phyloP scores from a whole-genome alignment of 1,140 invertebrate genomes.

The Drosophila azteca region DNA sequence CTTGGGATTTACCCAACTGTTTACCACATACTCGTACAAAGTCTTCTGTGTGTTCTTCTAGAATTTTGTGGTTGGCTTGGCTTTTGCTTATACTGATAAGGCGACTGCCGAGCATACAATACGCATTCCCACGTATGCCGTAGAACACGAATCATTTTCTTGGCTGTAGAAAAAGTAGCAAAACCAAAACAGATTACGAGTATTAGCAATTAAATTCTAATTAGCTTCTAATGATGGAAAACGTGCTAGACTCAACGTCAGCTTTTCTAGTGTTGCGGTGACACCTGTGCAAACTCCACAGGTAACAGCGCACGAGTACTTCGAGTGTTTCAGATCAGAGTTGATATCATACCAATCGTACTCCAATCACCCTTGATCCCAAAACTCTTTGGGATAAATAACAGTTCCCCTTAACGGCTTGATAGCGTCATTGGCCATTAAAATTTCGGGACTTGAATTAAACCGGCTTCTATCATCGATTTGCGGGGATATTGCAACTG shows the following conservation, averaged over 20 bases:
- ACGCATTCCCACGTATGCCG: constrained; percentile 13
- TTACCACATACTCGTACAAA: neutral
- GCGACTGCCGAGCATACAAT: neutral
- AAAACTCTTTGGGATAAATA: neutral
- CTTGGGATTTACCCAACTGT: constrained; percentile 7
- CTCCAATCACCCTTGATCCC: constrained; percentile 32
- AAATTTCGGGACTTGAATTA: constrained; percentile 24
- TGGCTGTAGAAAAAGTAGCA: constrained; percentile 8
- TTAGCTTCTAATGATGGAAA: constrained; percentile 59
- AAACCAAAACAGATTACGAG: constrained; percentile 4
- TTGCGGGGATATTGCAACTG: constrained; percentile 29
- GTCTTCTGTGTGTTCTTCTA: neutral
- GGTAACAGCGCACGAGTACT: neutral
- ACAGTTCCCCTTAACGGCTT: neutral
- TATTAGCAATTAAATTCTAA: constrained; percentile 64
- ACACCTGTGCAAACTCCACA: constrained; percentile 56
- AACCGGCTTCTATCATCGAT: constrained; percentile 37
- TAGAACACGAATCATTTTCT: too few species aligned
- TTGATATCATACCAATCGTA: constrained; percentile 17
- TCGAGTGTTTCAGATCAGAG: too few species aligned
- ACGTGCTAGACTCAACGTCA: constrained; percentile 56
- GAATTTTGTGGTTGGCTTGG: neutral
- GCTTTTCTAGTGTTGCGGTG: constrained; percentile 12
- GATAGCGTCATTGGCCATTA: too few species aligned
- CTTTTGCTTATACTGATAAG: constrained; percentile 12